Percentiles rank a stretch among this genome's conserved stretches.
These are phyloP conservation scores for Gryllus bimaculatus DNA, from an alignment of 1,140 invertebrate genomes.

Conservation along the genomic window DNA sequence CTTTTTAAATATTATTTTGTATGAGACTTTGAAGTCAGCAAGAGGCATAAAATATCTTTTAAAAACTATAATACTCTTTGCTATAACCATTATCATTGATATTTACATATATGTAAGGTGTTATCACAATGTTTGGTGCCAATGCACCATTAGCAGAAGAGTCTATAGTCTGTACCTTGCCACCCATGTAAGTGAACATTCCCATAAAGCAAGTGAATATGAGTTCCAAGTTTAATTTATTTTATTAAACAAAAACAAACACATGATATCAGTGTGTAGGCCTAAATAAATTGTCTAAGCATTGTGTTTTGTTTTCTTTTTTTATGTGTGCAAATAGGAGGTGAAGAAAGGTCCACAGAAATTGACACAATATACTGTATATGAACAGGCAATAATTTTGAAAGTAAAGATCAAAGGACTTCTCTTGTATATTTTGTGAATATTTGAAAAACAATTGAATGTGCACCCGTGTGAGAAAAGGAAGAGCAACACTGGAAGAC, in stretches of 20 bases:
- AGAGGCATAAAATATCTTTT: not conserved
- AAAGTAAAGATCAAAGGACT: not conserved
- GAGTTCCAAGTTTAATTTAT: not conserved
- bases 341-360: slow-evolving; percentile 3
- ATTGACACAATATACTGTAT: slow-evolving; percentile 1
- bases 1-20: not conserved
- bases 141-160: not conserved
- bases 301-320: not conserved
- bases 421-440: not conserved
- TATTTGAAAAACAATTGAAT: not conserved
- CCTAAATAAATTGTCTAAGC: not conserved
- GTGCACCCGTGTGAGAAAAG: not conserved
- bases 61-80: not conserved
- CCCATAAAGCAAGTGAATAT: not conserved
- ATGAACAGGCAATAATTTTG: slow-evolving; percentile 5
- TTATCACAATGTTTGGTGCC: not conserved
- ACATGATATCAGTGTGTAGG: slow-evolving; percentile 1
- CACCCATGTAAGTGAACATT: not conserved
- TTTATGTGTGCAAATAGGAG: not conserved
- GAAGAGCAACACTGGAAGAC: not conserved
- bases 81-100: not conserved
- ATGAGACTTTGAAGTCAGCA: not conserved
- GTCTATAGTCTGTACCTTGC: not conserved
- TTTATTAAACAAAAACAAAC: not conserved
- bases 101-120: not conserved